Conservation (phyloP, 2,888 invertebrate species). For the Tolmerus cingulatus region DNA sequence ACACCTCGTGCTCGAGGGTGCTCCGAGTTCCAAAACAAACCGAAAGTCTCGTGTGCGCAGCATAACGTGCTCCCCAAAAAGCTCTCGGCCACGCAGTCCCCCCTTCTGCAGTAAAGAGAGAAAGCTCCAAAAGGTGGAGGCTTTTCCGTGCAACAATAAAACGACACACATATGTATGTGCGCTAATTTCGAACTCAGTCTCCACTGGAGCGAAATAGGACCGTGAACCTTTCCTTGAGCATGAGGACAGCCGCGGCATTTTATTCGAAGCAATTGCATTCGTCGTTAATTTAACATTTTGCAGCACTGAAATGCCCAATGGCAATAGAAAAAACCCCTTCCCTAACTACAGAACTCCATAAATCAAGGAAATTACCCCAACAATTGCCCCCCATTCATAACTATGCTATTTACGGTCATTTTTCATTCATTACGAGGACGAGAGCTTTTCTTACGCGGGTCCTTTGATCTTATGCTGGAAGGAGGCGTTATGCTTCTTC, state of each 20-base stretch:
- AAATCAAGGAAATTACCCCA: background rate
- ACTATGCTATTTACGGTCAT: background rate
- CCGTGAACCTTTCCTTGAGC: background rate
- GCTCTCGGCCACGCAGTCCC: background rate
- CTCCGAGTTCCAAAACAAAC: background rate
- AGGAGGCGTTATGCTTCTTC: background rate
- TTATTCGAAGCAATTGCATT: background rate
- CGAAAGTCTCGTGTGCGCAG: background rate
- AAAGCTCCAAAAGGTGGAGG: background rate
- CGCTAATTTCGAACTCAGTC: slow-evolving; percentile 1
- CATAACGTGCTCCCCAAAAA: background rate
- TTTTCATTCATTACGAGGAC: background rate
- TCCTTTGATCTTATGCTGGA: background rate
- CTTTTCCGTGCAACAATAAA: background rate
- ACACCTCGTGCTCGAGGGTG: background rate
- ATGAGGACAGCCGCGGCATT: background rate
- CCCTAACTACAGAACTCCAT: background rate
- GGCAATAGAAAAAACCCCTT: background rate
- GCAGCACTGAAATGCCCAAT: background rate
- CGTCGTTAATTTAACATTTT: background rate
- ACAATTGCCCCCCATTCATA: background rate
- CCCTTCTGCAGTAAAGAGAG: background rate
- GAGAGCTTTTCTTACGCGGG: background rate
- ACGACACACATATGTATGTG: background rate
- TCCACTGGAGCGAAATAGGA: background rate